Conservation (phyloP, 2,797 vertebrate genomes). For the Eidolon dupreanum region DNA sequence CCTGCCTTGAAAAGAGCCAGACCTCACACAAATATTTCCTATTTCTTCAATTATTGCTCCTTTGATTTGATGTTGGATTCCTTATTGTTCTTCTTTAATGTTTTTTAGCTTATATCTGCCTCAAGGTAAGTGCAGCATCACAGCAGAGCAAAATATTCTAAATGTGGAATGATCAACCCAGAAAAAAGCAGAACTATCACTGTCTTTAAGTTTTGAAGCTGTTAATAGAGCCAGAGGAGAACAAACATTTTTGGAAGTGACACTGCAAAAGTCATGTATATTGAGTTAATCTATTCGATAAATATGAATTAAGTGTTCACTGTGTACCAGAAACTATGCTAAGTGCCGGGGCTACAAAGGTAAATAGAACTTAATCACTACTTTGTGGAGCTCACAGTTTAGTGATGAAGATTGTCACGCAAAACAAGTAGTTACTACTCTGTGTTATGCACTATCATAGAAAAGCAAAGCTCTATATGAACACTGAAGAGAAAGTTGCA, state of each 20-base stretch:
- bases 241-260: not conserved
- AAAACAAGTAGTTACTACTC: not conserved
- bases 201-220: not conserved
- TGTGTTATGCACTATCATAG: not conserved
- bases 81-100: not conserved
- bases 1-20: not conserved
- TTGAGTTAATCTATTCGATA: not conserved
- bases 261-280: not conserved
- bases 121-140: not conserved
- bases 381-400: not conserved
- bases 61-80: not conserved
- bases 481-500: not conserved
- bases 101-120: not conserved
- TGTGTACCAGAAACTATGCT: not conserved
- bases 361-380: not conserved
- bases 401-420: not conserved
- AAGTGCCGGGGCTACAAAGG: not conserved
- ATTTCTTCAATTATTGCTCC: not conserved
- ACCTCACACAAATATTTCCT: not conserved
- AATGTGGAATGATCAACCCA: not conserved
- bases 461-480: not conserved
- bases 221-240: not conserved
- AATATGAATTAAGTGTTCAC: not conserved
- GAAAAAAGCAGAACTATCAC: not conserved
- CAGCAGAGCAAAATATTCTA: not conserved